Base-by-base conservation (phyloP, 2,797 vertebrate species). In the Atherinosoma microstoma region DNA sequence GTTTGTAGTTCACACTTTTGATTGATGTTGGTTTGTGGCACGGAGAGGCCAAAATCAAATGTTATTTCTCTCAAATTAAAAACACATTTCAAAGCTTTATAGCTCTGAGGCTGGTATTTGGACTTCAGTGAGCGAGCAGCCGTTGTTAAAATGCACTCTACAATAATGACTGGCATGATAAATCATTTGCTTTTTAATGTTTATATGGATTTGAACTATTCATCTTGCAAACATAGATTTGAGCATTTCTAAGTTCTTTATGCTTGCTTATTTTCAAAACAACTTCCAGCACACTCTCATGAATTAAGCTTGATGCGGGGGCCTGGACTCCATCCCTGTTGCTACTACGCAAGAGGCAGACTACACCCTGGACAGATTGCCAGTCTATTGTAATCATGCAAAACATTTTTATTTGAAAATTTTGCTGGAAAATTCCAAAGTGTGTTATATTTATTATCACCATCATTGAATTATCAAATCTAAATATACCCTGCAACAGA, bases 41-140 rank as follows among this genome's bases (percentile, higher is more conserved):
- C 76, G 32, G 32, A 8, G 22, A 82, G 65, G 79, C 76, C 35
- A 45, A 69, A 65, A 82, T 79, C 75, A 84, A 71, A 76, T 83
- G 82, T 80, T 73, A 74, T 83, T 84, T 82, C 70, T 76, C 32
- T 73, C 38, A 71, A 78, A 83, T 75, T 70, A 56, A 85, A 87
- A 85, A 73, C 74, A 78, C 57, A 63, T 82, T 73, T 76, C 18
- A 54, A 67, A 77, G 66, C 63, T 80, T 82, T 68, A 38, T 56
- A 10, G 65, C 45, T 35, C 0, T 0, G 58, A 65, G 68, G 22
- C 16, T 1, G 12, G 5, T 40, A 4, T 66, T 45, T 40, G 64
- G 22, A 42, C 61, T 65, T 67, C 59, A 64, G 42, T 51, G 24
- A 53, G 63, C 49, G 6, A 4, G 8, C 56, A 6, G 49, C 36